Conservation (phyloP, 2,113 vertebrate genomes). For the Nicator chloris region DNA sequence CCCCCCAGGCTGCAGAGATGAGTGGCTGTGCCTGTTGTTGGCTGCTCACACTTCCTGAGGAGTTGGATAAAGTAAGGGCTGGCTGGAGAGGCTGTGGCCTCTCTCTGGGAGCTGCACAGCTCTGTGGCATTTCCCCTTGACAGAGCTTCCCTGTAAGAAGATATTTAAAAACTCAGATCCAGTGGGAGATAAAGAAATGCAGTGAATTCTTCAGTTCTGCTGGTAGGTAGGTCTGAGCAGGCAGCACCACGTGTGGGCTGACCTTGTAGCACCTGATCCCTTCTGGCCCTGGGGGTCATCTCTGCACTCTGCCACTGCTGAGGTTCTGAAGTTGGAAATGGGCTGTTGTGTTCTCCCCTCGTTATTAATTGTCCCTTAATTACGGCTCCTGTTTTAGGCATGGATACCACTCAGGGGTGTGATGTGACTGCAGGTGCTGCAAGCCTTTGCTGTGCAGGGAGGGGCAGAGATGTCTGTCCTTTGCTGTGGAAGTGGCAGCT, state of each 20-base stretch:
- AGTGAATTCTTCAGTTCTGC: neutral
- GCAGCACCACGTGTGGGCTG: neutral
- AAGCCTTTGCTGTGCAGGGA: neutral
- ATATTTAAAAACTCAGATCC: neutral
- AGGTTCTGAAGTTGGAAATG: neutral
- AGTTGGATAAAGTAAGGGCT: neutral
- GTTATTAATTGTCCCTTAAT: neutral
- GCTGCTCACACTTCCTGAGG: rapidly evolving
- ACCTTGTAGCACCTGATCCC: rapidly evolving
- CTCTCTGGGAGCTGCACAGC: neutral
- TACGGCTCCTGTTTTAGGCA: neutral
- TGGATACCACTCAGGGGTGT: neutral
- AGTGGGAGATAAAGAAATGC: neutral
- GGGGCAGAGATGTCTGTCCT: neutral
- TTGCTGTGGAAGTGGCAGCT: neutral
- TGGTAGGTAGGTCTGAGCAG: neutral
- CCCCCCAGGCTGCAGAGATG: neutral
- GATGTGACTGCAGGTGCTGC: neutral
- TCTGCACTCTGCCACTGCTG: rapidly evolving
- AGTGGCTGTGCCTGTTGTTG: neutral
- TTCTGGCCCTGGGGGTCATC: neutral
- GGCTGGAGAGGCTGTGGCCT: neutral
- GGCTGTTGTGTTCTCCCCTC: neutral
- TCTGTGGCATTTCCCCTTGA: neutral
- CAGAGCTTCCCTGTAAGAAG: neutral